Evolutionary conservation across 2,888 invertebrate genomes (phyloP).

Genomic region (Pollenia labialis): DNA sequence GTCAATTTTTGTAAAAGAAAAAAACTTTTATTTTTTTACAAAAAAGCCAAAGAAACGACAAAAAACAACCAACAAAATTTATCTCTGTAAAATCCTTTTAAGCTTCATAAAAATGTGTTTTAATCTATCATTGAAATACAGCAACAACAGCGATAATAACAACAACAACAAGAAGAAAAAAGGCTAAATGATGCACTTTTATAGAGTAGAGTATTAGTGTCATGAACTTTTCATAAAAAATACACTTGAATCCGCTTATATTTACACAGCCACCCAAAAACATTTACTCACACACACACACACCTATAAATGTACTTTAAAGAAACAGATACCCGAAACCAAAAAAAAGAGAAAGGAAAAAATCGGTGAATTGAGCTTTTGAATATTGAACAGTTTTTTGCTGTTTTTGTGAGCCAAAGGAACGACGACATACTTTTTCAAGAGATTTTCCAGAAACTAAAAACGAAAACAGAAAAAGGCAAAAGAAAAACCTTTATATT

Average conservation of each 20-base stretch:
- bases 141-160: constrained; percentile 45
- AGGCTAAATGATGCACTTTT: constrained; percentile 67
- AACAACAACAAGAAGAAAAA: background rate
- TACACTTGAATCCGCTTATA: constrained; percentile 64
- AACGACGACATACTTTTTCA: constrained; percentile 57
- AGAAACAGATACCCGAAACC: constrained; percentile 8
- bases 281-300: background rate
- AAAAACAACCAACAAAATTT: constrained; percentile 28
- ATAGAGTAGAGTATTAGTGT: constrained; percentile 56
- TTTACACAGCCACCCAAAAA: constrained; percentile 5
- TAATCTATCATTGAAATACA: constrained; percentile 63
- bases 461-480: constrained; percentile 19
- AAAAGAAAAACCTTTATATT: constrained; percentile 55
- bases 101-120: constrained; percentile 68
- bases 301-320: background rate
- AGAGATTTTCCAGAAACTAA: constrained; percentile 44
- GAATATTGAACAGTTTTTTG: constrained; percentile 70
- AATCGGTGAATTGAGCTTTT: constrained; percentile 63
- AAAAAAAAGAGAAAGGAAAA: background rate
- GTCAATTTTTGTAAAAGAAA: too few relatives aligned
- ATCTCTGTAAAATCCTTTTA: constrained; percentile 56
- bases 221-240: constrained; percentile 68
- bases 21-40: background rate
- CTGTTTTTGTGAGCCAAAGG: constrained; percentile 52
- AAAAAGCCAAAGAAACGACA: background rate